Percentiles rank a stretch among this genome's conserved stretches.
These are phyloP conservation scores for Epistrophe eligans DNA, from an alignment of 2,888 invertebrate species.

Conservation along the genomic window DNA sequence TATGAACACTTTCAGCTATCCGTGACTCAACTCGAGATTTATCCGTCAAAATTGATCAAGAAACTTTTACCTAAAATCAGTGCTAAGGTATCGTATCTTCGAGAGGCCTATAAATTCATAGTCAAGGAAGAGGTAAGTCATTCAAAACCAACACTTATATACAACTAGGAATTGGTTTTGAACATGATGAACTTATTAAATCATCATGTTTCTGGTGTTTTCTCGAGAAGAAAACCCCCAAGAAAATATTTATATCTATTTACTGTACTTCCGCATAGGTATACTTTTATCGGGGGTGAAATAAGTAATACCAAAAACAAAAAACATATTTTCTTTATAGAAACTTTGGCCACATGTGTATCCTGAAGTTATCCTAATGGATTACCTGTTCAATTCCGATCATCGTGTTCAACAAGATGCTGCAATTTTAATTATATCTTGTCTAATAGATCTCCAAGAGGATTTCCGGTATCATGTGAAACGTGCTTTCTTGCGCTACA, in stretches of 20 bases:
- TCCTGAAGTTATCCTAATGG: constrained; percentile 83
- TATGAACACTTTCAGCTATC: constrained; percentile 79
- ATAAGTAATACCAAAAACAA: background rate
- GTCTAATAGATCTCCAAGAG: constrained; percentile 83
- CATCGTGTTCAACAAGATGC: constrained; percentile 79
- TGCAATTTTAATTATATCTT: constrained; percentile 82
- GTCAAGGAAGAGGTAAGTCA: constrained; percentile 82
- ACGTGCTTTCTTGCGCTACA: constrained; percentile 82
- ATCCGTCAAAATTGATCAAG: constrained; percentile 82
- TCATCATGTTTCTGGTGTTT: constrained; percentile 5
- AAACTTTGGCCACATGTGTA: constrained; percentile 82
- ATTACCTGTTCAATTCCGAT: constrained; percentile 83
- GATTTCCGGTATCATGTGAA: constrained; percentile 83
- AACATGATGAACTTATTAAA: constrained; percentile 43
- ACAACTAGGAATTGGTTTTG: background rate
- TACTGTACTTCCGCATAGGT: background rate
- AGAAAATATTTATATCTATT: background rate
- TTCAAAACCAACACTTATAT: background rate
- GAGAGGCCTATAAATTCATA: constrained; percentile 81
- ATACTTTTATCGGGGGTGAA: background rate
- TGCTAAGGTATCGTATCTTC: constrained; percentile 78
- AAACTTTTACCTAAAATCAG: constrained; percentile 81
- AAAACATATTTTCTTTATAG: constrained; percentile 77
- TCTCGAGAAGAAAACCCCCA: background rate
- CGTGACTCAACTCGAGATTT: constrained; percentile 80